Evolutionary conservation across 2,888 invertebrate genomes (phyloP), one percentile per base, ranked within the genome.

Genomic region (Aromia moschata): DNA sequence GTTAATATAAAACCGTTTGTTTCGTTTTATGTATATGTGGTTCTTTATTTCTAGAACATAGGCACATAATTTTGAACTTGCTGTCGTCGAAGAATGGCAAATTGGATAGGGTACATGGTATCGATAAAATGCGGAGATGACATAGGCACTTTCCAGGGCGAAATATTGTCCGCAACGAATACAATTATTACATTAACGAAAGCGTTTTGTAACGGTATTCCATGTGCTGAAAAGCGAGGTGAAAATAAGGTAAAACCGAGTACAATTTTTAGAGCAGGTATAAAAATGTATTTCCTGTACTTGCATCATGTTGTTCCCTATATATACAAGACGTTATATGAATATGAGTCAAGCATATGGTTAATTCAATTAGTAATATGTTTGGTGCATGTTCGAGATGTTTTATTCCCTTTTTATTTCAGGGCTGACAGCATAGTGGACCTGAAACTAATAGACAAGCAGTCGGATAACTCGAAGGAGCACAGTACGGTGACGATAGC

Each of bases 131-230:
- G 94, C 79, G 87, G 87, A 17, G 88, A 89, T 59, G 86, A 87
- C 41, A 79, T 92, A 62, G 93, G 93, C 44, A 88, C 89, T 60
- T 95, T 91, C 77, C 94, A 95, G 81, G 93, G 89, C 11, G 84
- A 85, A 74, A 94, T 96, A 63, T 81, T 87, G 54, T 85, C 87
- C 71, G 89, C 93, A 17, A 90, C 92, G 72, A 87, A 87, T 47
- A 82, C 83, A 40, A 85, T 86, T 45, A 86, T 96, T 64, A 91
- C 91, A 1, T 85, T 96, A 57, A 86, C 86, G 7, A 89, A 92
- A 77, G 90, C 92, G 10, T 94, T 93, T 79, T 87, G 92, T 65
- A 93, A 96, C 83, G 95, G 95, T 11, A 81, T 87, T 30, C 87
- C 86, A 74, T 84, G 85, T 64, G 46, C 66, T 15, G 56, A 86